Evolutionary conservation across 2,888 invertebrate species (phyloP), one percentile per base, ranked within the genome.

Genomic region (Volucella inflata): DNA sequence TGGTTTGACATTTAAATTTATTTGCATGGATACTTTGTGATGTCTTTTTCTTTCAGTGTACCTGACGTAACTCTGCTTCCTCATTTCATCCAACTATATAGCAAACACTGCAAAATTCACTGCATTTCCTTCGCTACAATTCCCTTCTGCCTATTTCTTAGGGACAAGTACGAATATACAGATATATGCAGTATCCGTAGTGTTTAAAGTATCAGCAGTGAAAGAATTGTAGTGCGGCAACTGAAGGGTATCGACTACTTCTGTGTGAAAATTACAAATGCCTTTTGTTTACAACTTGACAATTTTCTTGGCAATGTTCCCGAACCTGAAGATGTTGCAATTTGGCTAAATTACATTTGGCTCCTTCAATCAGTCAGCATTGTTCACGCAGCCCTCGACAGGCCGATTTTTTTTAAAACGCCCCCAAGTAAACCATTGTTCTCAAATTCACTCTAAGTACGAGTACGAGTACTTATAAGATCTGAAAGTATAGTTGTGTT

Each of bases 291-390:
- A 74, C 79, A 64, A 74, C 68, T 57, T 70, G 74, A 64, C 68
- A 79, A 68, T 78, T 62, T 50, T 76, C 72, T 81, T 85, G 85
- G 85, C 85, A 85, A 68, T 42, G 36, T 72, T 80, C 76, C 81
- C 72, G 72, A 72, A 77, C 72, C 81, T 81, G 81, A 85, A 85
- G 76, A 81, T 71, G 62, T 53, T 81, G 68, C 76, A 85, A 85
- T 85, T 85, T 77, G 72, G 76, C 62, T 68, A 50, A 76, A 85
- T 81, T 81, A 81, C 85, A 81, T 21, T 85, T 85, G 85, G 81
- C 81, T 81, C 72, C 67, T 76, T 85, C 85, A 84, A 84, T 84
- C 84, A 84, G 75, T 80, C 84, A 67, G 65, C 65, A 80, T 84
- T 80, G 80, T 80, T 75, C 64, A 50, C 44, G 46, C 16, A 60